These are phyloP conservation scores for Dromaius novaehollandiae DNA, from an alignment of 2,113 vertebrate species.

Conservation along the genomic window DNA sequence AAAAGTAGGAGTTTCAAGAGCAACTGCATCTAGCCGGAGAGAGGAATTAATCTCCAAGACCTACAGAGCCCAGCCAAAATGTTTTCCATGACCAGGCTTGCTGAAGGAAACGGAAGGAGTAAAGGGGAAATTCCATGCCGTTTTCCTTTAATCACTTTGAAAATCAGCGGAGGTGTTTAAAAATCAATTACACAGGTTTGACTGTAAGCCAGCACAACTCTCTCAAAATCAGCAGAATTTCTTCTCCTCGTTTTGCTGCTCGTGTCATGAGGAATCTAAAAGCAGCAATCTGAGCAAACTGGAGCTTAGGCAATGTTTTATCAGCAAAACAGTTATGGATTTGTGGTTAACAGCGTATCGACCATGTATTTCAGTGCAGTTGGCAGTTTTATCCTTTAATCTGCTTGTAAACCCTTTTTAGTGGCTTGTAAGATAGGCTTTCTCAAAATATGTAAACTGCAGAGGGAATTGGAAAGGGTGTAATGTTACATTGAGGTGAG, in stretches of 20 bases:
- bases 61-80: not conserved
- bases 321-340: constrained; percentile 55
- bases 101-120: not conserved
- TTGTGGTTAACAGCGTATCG: constrained; percentile 22
- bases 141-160: not conserved
- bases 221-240: not conserved
- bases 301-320: constrained; percentile 28
- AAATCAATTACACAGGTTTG: not conserved
- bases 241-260: not conserved
- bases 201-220: not conserved
- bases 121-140: not conserved
- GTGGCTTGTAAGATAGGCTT: not conserved
- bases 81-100: not conserved
- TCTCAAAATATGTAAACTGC: not conserved
- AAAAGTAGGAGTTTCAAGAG: not conserved
- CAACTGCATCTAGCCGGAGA: not conserved
- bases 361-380: not conserved
- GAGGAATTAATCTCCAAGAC: not conserved
- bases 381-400: constrained; percentile 57
- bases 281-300: not conserved
- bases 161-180: not conserved
- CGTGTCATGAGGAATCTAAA: not conserved
- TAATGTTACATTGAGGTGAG: not conserved
- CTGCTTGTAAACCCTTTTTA: constrained; percentile 36
- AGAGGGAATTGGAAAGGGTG: not conserved